These are phyloP conservation scores for Lasioglossum zephyrum DNA, from an alignment of 2,888 invertebrate species.

Conservation along the genomic window DNA sequence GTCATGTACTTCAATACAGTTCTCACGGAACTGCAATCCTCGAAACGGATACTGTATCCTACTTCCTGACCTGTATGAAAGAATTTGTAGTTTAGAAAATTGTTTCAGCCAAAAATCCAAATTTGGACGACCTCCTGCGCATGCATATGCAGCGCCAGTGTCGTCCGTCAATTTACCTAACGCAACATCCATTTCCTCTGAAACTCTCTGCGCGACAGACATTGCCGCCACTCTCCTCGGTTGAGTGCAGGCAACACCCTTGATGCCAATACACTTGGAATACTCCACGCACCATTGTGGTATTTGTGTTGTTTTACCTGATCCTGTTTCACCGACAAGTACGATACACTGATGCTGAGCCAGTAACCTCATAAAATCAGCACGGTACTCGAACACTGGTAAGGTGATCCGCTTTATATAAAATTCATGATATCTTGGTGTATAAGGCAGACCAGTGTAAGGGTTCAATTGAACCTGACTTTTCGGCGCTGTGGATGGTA, in stretches of 20 bases:
- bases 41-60: conserved; percentile 99
- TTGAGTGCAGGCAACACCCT: conserved; percentile 98
- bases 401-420: conserved; percentile 94
- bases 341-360: conserved; percentile 97
- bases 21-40: conserved; percentile 97
- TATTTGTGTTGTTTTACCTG: conserved; percentile 99
- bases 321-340: conserved; percentile 99
- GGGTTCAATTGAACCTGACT: conserved; percentile 87
- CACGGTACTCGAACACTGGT: conserved; percentile 99
- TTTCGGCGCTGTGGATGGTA: conserved; percentile 84
- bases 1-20: conserved; percentile 99
- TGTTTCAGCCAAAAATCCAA: not conserved
- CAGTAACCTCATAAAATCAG: conserved; percentile 97
- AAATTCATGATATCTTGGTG: conserved; percentile 94
- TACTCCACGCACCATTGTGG: conserved; percentile 97
- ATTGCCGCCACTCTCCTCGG: conserved; percentile 99
- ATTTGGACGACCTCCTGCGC: too few relatives aligned
- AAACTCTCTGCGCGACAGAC: conserved; percentile 99
- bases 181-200: conserved; percentile 99
- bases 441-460: conserved; percentile 93
- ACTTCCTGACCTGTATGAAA: conserved; percentile 90
- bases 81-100: conserved; percentile 10
- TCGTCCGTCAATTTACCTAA: conserved; percentile 85
- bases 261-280: conserved; percentile 88
- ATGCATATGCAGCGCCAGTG: too few relatives aligned